Evolutionary conservation across 2,113 vertebrate species (phyloP), one percentile per base, ranked within the genome.

Genomic region (Lanius ludovicianus): DNA sequence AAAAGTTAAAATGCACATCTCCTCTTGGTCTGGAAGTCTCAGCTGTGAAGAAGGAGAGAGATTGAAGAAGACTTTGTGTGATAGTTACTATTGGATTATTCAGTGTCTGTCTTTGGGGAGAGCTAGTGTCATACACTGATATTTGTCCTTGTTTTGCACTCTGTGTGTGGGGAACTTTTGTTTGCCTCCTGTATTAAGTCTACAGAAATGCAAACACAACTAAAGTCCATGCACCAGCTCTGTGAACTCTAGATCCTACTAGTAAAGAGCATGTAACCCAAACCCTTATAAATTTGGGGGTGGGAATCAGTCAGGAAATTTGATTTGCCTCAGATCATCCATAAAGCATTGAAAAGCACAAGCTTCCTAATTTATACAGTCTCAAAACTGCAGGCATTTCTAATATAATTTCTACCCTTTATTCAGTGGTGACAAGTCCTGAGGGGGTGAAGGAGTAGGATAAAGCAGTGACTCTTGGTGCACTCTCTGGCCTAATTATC

Each of bases 361-460:
- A 67, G 60, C 33, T 53, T 59, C 56, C 84, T 85, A 59, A 95
- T 94, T 90, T 93, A 70, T 39, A 33, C 19, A 13, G 59, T 60
- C 68, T 71, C 18, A 75, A 86, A 95, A 92, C 17, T 84, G 63
- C 69, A 81, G 80, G 68, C 79, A 84, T 89, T 90, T 87, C 79
- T 84, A 53, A 10, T 63, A 93, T 70, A 1, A 74, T 80, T 95
- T 84, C 60, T 92, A 47, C 25, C 14, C 39, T 90, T 88, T 84
- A 60, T 95, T 96, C 82, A 67, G 21, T 64, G 69, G 64, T 96
- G 96, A 96, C 96, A 96, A 23, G 88, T 97, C 95, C 93, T 92
- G 64, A 90, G 93, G 93, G 93, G 41, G 12, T 68, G 79, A 93
- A 86, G 68, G 59, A 96, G 30, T 2, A 39, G 85, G 68, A 77